Base-by-base conservation (phyloP, 2,888 invertebrate species). In the Tenthredo distinguenda region DNA sequence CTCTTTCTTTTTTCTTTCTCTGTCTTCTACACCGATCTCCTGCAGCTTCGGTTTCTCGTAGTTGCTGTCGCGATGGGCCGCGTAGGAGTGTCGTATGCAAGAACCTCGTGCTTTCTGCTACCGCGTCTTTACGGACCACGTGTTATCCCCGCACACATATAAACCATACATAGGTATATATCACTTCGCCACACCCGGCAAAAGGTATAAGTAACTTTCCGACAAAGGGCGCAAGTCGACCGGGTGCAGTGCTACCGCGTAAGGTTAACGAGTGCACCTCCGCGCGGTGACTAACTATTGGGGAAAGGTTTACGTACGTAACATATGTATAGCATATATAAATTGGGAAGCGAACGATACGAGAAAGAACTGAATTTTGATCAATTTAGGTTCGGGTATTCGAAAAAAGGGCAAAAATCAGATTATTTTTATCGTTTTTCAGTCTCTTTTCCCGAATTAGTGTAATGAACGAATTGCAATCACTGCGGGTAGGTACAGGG, bases 261-360 rank as follows among this genome's bases (percentile, higher is more conserved):
- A 58, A 68, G 83, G 68, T 68, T 83, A 83, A 65, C 83, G 83
- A 83, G 83, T 68, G 68, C 83, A 83, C 47, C 83, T 26, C 68
- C 68, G 10, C 83, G 40, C 81, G 62, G 37, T 62, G 62, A 62
- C 12, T 77, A 40, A 34, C 37, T 58, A n/a, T 68, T 21, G 47
- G 50, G 71, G 34, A 3, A 40, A 43, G 40, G 50, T 31, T 34
- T 55, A 50, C 55, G 31, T 77, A 76, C 76, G 4, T 21, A 15
- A 15, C 15, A 47, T 47, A 47, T 47, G 4, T 47, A 12, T 47
- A 26, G 3, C 12, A 15, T 43, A 43, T 37, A 37, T 37, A 37
- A 37, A n/a, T 6, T 18, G 6, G 55, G 7, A 18, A 55, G n/a
- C 18, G n/a, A 15, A 6, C 2, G n/a, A 55, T 18, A 50, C 37